These are phyloP conservation scores for Apogon hyalosoma DNA, from an alignment of 2,797 vertebrate species.

Conservation along the genomic window DNA sequence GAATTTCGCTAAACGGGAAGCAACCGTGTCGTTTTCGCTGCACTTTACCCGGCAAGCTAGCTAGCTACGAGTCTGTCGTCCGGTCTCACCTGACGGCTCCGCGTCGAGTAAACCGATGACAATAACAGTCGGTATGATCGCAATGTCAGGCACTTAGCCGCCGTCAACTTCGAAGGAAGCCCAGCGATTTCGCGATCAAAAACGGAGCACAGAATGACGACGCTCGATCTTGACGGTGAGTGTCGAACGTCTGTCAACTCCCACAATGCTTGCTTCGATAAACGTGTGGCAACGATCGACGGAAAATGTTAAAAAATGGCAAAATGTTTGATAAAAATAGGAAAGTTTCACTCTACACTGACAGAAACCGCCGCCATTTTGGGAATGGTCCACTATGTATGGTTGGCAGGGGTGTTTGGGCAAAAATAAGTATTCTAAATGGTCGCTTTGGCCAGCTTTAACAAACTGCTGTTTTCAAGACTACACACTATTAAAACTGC, in stretches of 20 bases:
- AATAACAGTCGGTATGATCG: conserved; percentile 55
- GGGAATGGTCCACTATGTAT: conserved; percentile 55
- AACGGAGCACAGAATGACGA: conserved; percentile 10
- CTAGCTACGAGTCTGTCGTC: conserved; percentile 21
- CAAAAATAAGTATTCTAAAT: neutral
- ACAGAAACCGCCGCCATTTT: conserved; percentile 84
- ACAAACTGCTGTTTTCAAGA: rapidly evolving
- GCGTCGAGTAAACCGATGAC: conserved; percentile 35
- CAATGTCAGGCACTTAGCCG: conserved; percentile 69
- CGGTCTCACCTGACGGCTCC: conserved; percentile 32
- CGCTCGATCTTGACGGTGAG: neutral
- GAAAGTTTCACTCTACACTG: conserved; percentile 85
- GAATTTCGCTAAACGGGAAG: conserved; percentile 8
- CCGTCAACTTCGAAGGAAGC: conserved; percentile 74
- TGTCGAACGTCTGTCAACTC: neutral
- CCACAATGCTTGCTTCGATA: neutral
- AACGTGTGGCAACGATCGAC: neutral
- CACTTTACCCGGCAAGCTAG: conserved; percentile 21
- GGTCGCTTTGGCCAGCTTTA: neutral
- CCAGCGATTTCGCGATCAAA: conserved; percentile 43
- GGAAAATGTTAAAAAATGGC: neutral
- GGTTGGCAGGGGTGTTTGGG: conserved; percentile 35
- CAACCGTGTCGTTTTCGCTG: neutral
- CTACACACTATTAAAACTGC: neutral
- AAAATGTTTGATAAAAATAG: conserved; percentile 45